These are phyloP conservation scores for Lasioglossum leucozonium DNA, from an alignment of 2,888 invertebrate genomes.

Conservation along the genomic window DNA sequence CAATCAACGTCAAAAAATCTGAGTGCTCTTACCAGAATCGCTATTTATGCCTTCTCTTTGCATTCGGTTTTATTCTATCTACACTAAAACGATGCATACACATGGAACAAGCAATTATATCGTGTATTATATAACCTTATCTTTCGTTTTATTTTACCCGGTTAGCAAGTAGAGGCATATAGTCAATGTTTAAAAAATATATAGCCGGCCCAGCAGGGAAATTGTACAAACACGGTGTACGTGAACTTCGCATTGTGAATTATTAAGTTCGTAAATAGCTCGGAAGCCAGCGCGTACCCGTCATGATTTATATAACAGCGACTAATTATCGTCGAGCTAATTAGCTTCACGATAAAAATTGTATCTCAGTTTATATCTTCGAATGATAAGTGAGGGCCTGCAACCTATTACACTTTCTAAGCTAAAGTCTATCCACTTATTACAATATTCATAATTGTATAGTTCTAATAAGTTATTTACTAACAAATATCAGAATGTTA, in stretches of 20 bases:
- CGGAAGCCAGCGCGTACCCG: constrained; percentile 4
- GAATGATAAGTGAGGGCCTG: background rate
- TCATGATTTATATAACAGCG: constrained; percentile 7
- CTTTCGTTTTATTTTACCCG: background rate
- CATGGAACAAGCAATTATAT: background rate
- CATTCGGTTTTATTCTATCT: background rate
- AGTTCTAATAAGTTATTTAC: background rate
- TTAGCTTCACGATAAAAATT: constrained; percentile 5
- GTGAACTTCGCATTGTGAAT: constrained; percentile 19
- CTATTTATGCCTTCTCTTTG: background rate
- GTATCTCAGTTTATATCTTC: constrained; percentile 2
- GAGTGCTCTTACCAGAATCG: no score
- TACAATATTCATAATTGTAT: background rate
- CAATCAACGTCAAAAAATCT: background rate
- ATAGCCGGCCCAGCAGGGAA: background rate
- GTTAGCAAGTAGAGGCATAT: background rate
- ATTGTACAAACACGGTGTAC: background rate
- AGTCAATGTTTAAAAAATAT: constrained; percentile 17
- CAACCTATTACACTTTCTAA: background rate
- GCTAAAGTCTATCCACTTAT: background rate
- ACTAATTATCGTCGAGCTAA: constrained; percentile 25
- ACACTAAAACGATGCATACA: background rate
- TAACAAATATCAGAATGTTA: background rate
- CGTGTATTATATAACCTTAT: background rate
- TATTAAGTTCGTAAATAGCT: constrained; percentile 23